Evolutionary conservation across 2,113 vertebrate genomes (phyloP).

Genomic region (Dasyprocta punctata): DNA sequence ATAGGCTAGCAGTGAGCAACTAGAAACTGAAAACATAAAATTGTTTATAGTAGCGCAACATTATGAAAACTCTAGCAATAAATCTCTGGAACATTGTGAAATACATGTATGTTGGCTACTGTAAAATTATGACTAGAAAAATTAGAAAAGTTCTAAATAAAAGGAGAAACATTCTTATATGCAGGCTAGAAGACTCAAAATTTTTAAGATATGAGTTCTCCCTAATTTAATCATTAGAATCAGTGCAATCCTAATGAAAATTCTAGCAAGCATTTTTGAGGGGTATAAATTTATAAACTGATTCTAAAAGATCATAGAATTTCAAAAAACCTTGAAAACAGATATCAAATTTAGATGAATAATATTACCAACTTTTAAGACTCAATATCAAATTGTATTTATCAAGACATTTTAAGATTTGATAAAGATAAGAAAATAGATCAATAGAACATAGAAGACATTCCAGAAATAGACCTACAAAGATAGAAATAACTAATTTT

Average conservation of each 20-base stretch:
- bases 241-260: background rate
- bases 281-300: background rate
- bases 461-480: background rate
- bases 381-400: background rate
- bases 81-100: background rate
- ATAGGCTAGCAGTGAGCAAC: background rate
- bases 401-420: background rate
- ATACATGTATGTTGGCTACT: background rate
- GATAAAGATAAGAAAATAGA: background rate
- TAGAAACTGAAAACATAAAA: background rate
- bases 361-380: background rate
- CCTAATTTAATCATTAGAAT: background rate
- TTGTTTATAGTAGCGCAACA: background rate
- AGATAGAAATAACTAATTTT: background rate
- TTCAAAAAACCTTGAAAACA: background rate
- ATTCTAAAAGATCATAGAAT: background rate
- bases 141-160: background rate
- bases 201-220: background rate
- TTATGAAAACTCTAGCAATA: background rate
- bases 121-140: background rate
- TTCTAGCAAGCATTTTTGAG: background rate
- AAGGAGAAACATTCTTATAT: background rate
- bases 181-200: background rate
- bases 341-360: background rate
- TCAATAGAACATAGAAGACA: background rate